Evolutionary conservation across 2,113 vertebrate genomes (phyloP).

Genomic region (Paramormyrops kingsleyae): DNA sequence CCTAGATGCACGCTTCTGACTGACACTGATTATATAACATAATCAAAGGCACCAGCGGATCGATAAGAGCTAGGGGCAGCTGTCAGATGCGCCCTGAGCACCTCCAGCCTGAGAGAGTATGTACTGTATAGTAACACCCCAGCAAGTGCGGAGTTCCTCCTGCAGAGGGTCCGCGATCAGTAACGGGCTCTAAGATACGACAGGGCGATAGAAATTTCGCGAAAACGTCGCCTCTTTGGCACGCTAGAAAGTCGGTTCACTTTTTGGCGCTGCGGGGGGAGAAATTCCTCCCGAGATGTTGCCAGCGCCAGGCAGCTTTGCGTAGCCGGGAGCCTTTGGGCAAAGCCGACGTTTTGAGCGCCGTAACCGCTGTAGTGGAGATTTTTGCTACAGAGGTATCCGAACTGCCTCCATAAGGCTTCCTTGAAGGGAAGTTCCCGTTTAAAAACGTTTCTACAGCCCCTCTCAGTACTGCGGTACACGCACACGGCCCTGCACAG

Average conservation of each 20-base stretch:
- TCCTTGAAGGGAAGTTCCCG: background rate
- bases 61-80: background rate
- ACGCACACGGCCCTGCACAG: background rate
- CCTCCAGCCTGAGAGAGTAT: background rate
- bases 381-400: background rate
- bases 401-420: background rate
- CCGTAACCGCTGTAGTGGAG: background rate
- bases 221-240: constrained; percentile 13
- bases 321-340: background rate
- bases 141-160: constrained; percentile 10
- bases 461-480: background rate
- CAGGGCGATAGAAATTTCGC: constrained; percentile 14
- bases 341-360: background rate
- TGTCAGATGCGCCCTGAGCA: background rate
- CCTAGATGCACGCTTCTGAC: background rate
- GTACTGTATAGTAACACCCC: background rate
- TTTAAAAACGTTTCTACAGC: background rate
- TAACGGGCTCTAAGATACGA: background rate
- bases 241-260: constrained; percentile 5
- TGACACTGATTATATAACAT: constrained; percentile 9
- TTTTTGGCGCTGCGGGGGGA: constrained; percentile 5
- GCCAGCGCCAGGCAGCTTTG: background rate
- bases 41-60: background rate
- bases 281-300: background rate
- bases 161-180: background rate